phyloP scores from a whole-genome alignment of 2,797 vertebrate species.

The Helarctos malayanus region DNA sequence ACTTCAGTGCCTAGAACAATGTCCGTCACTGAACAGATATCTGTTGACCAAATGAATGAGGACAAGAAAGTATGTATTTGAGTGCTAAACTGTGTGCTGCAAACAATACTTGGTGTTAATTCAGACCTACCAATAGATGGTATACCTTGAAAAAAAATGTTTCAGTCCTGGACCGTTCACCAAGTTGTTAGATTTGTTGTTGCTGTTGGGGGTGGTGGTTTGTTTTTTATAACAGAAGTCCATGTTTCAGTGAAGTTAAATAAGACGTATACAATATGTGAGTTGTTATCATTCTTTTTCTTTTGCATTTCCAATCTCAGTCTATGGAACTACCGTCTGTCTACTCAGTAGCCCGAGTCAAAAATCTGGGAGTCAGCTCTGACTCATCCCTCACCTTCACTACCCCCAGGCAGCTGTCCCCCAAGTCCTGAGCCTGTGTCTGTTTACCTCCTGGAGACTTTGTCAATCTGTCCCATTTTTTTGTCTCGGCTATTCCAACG shows the following conservation, averaged over 20 bases:
- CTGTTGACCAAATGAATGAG: not conserved
- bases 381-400: not conserved
- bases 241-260: constrained; percentile 47
- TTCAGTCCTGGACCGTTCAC: not conserved
- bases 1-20: constrained; percentile 20
- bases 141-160: constrained; percentile 42
- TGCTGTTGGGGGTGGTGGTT: not conserved
- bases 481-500: not conserved
- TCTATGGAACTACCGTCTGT: not conserved
- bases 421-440: not conserved
- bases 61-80: not conserved
- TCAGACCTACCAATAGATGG: constrained; percentile 27
- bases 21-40: not conserved
- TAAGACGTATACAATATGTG: not conserved
- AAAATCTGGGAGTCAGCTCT: not conserved
- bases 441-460: not conserved
- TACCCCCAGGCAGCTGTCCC: not conserved
- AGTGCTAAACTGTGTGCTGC: not conserved
- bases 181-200: not conserved
- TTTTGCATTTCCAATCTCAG: constrained; percentile 24
- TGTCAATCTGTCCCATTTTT: not conserved
- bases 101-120: not conserved
- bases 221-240: not conserved
- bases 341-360: not conserved
- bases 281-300: not conserved